Conservation (phyloP, 2,888 invertebrate genomes). For the Pyrrhosoma nymphula region DNA sequence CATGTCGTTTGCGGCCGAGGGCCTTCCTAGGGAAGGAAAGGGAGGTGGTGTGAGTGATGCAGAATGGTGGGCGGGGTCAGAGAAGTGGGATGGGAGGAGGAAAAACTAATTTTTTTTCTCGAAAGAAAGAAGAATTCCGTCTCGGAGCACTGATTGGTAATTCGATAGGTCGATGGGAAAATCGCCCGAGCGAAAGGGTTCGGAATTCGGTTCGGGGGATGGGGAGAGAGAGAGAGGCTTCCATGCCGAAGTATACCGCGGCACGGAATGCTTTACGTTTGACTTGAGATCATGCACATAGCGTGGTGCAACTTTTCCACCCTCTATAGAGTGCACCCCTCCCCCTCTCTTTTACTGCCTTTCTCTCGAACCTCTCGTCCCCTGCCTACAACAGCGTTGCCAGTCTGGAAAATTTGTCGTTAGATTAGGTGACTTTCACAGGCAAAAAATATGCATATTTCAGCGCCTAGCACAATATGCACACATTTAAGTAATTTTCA, state of each 20-base stretch:
- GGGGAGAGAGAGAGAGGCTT: not conserved
- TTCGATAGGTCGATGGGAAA: constrained; percentile 43
- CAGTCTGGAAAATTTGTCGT: no score
- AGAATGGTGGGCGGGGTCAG: not conserved
- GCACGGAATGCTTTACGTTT: not conserved
- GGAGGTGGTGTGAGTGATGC: not conserved
- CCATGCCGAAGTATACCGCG: not conserved
- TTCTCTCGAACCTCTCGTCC: not conserved
- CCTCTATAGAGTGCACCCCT: not conserved
- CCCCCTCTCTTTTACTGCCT: not conserved
- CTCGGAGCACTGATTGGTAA: constrained; percentile 52
- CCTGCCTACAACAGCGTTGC: no score
- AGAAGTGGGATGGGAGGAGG: not conserved
- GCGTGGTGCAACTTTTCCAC: constrained; percentile 25
- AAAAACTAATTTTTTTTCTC: not conserved
- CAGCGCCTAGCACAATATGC: no score
- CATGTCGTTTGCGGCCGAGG: not conserved
- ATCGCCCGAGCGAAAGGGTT: constrained; percentile 39
- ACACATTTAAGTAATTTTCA: no score
- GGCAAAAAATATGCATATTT: no score
- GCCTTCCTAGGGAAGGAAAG: not conserved
- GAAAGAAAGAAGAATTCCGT: constrained; percentile 22
- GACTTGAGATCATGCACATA: not conserved
- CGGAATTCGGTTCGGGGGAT: constrained; percentile 2
- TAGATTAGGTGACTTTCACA: no score